Evolutionary conservation across 35 echinoderm and acorn worm genomes (phyloP), one percentile per base, ranked within the genome.

Genomic region (Anneissia japonica): DNA sequence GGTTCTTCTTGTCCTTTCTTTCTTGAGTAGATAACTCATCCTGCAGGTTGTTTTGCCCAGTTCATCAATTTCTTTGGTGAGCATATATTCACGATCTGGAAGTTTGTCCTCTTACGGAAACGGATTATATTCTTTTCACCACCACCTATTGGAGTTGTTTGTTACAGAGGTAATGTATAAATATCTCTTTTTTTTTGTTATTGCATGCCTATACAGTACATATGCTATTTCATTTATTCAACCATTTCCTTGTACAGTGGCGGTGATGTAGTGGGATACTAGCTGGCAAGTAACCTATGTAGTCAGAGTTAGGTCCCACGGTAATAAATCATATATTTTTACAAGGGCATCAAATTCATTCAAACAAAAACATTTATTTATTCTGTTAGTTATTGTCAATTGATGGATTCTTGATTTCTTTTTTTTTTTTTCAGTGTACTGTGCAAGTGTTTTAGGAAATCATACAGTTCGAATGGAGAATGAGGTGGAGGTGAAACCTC

Each of bases 1-100:
- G n/a, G n/a, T n/a, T n/a, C n/a, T n/a, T n/a, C n/a, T n/a, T n/a
- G n/a, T n/a, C n/a, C n/a, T 31, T 85, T 87, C 26, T 79, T 81
- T 34, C 35, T 80, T 72, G 56, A 77, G 36, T 77, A 97, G 95
- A 97, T 97, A 35, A 97, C 95, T 28, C 95, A 97, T 78, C 95
- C 95, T 32, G 95, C 95, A 34, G 95, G 95, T 38, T 97, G 95
- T 72, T 97, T 97, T 91, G 74, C 88, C 30, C 95, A 97, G 39
- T 97, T 97, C 77, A 88, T 97, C 4, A 97, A 91, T 73, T 97
- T 97, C 83, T 97, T 97, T 84, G 91, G 95, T 33, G 91, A 97
- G 51, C 92, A 97, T 46, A 97, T 97, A 46, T 97, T 97, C 36
- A 85, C 86, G 0, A 75, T 97, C 7, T 97, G 95, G 95, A 97